Base-by-base conservation (phyloP, 92 coral and sea anemone species). In the Zoanthus gigantus region DNA sequence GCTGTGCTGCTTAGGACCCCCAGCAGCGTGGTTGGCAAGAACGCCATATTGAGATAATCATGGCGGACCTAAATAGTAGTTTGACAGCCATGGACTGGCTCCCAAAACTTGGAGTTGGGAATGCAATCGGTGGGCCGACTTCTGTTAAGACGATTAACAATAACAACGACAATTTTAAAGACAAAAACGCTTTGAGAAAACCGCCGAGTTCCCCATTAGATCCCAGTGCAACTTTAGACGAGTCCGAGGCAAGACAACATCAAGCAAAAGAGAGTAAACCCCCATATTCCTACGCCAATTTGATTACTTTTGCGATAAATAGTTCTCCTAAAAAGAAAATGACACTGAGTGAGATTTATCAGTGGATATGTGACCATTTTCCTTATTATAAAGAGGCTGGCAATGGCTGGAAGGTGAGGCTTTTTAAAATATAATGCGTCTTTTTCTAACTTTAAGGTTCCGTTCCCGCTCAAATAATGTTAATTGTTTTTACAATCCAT, bases 1-100 rank as follows among this genome's bases (percentile, higher is more conserved):
- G 81, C 88, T 61, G 44, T 52, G 74, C 46, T 63, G 16, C 68
- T 4, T 14, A 42, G 86, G 91, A 90, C 97, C 98, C 96, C 99
- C 98, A 76, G 98, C 98, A 90, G 91, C 86, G 92, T 83, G 96
- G 99, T 95, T 97, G 99, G 99, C 99, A 95, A 95, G 99, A 94
- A 95, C 98, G 98, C 98, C 96, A 95, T 93, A 81, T 93, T 92
- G 88, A 77, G 93, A 75, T 17, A 91, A 95, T 95, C 92, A 97
- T 97, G 99, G 99, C 99, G 96, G 99, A 97, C 79, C 93, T 95
- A 69, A 97, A 95, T 80, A 96, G 96, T 86, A 97, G 99, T 90
- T 93, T 95, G 79, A 97, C 99, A 79, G 98, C 99, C 84, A 97
- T 97, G 99, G 99, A 97, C 95, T 97, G 99, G 99, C 98, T 97